These are phyloP conservation scores for Imbricaverruca yamaguchii DNA, from an alignment of 2,888 invertebrate species.

Conservation along the genomic window DNA sequence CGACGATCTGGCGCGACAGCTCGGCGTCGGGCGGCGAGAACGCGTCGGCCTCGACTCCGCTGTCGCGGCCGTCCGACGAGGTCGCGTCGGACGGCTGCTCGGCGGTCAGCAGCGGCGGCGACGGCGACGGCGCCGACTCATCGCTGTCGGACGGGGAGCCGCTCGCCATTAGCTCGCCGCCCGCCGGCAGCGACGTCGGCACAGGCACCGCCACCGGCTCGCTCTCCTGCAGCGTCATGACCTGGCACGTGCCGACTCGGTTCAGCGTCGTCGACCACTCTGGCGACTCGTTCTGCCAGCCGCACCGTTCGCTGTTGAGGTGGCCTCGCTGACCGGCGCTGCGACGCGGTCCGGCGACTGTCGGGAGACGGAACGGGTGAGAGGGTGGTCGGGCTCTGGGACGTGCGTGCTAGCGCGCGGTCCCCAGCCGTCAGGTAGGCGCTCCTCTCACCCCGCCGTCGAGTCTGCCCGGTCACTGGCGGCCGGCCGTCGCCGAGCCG, in stretches of 20 bases:
- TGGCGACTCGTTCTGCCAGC: not conserved
- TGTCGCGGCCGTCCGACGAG: slow-evolving; percentile 28
- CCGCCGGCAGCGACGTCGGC: not conserved
- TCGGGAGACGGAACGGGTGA: too few relatives aligned
- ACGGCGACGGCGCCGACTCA: not conserved
- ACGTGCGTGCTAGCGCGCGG: not conserved
- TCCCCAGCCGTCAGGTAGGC: slow-evolving; percentile 4
- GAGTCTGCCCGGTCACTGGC: not conserved
- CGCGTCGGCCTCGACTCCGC: slow-evolving; percentile 33
- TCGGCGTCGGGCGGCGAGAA: slow-evolving; percentile 32
- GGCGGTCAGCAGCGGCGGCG: not conserved
- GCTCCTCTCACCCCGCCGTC: not conserved
- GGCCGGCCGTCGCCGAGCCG: not conserved
- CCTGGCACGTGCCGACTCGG: too few relatives aligned
- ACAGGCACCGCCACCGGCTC: not conserved
- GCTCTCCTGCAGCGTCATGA: not conserved
- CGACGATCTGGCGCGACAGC: slow-evolving; percentile 28
- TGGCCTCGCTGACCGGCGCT: not conserved
- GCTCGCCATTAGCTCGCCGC: not conserved
- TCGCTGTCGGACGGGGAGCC: slow-evolving; percentile 10
- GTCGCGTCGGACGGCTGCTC: not conserved
- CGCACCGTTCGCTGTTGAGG: not conserved
- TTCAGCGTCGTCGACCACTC: not conserved
- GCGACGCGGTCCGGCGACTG: not conserved
- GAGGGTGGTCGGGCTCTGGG: slow-evolving; percentile 6